Percentiles rank a stretch among this genome's conserved stretches.
Conservation (phyloP, 2,113 vertebrate species). For the Rafetus swinhoei region DNA sequence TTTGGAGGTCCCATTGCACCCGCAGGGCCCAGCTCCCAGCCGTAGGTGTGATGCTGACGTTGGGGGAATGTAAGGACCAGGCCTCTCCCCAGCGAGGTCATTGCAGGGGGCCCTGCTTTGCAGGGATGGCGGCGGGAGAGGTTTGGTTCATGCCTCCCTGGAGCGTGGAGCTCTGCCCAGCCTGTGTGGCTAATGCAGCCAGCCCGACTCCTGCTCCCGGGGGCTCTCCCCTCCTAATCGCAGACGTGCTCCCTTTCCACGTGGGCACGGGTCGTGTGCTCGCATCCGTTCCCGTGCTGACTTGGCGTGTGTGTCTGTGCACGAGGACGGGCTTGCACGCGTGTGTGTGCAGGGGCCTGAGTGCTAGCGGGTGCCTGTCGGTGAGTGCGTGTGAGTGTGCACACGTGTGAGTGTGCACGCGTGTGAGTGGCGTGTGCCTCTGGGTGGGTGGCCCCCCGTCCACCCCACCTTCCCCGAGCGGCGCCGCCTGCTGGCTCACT, state of each 20-base stretch:
- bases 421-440: neutral
- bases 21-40: too few relatives aligned
- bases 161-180: too few relatives aligned
- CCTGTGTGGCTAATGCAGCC: neutral
- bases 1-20: neutral
- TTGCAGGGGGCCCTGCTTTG: too few relatives aligned
- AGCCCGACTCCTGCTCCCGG: neutral
- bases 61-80: neutral
- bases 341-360: neutral
- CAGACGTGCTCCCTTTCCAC: neutral
- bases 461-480: neutral
- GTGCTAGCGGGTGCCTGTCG: neutral
- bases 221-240: neutral
- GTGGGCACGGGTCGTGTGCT: neutral
- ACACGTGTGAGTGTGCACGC: neutral
- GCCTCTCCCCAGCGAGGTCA: neutral
- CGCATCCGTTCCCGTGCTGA: neutral
- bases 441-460: neutral
- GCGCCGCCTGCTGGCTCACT: accelerated
- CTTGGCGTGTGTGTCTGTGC: neutral
- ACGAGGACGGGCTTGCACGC: neutral
- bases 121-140: neutral
- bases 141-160: neutral
- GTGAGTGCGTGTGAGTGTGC: neutral
- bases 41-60: neutral